Percentiles rank a stretch among this genome's conserved stretches.
Evolutionary conservation across 1,140 invertebrate genomes (phyloP).

Genomic region (Colletes latitarsis): DNA sequence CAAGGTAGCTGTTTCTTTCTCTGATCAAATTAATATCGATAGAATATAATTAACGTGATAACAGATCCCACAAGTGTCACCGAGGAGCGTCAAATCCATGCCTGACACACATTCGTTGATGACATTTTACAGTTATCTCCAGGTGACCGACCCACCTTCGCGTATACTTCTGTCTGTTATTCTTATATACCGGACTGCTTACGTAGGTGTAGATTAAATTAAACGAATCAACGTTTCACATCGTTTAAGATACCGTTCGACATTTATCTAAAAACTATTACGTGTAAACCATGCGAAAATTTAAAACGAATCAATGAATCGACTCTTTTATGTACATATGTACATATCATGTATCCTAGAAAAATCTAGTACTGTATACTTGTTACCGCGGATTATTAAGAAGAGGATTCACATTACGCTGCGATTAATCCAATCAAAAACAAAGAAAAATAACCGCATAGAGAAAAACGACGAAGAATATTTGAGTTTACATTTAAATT

Average conservation of each 20-base stretch:
- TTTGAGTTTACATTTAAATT: too few relatives aligned
- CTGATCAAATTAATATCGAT: slow-evolving; percentile 41
- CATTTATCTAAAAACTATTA: not conserved
- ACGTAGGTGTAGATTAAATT: not conserved
- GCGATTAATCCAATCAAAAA: slow-evolving; percentile 17
- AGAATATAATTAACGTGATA: slow-evolving; percentile 51
- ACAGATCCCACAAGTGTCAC: slow-evolving; percentile 56
- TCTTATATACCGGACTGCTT: not conserved
- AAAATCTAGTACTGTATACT: slow-evolving; percentile 17
- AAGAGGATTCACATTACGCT: not conserved
- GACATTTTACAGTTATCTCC: slow-evolving; percentile 79
- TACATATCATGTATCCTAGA: not conserved
- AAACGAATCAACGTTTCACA: not conserved
- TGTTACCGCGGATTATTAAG: slow-evolving; percentile 21
- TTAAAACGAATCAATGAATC: slow-evolving; percentile 40
- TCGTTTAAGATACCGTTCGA: not conserved
- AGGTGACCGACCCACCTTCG: slow-evolving; percentile 74
- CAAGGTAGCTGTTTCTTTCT: slow-evolving; percentile 14
- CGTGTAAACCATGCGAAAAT: not conserved
- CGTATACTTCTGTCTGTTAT: slow-evolving; percentile 36
- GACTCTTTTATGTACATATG: not conserved
- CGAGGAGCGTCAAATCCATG: slow-evolving; percentile 61
- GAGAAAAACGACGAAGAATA: not conserved
- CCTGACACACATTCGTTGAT: slow-evolving; percentile 75
- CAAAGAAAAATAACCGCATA: not conserved